Evolutionary conservation across 2,797 vertebrate species (phyloP).

Genomic region (Macroramphosus scolopax): DNA sequence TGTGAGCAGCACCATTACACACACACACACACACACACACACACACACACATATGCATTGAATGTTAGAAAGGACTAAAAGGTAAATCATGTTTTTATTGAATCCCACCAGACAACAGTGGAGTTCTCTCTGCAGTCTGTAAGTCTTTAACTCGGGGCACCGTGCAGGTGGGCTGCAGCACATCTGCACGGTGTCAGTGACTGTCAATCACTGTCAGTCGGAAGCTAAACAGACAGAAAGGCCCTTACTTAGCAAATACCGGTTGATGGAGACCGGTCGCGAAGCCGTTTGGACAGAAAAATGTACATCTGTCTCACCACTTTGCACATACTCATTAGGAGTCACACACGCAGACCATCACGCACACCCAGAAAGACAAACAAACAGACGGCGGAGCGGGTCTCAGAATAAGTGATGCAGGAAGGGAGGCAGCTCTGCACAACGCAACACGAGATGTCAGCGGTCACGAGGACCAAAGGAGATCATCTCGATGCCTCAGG

Average conservation of each 20-base stretch:
- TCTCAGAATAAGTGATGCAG: slow-evolving; percentile 44
- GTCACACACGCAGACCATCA: slow-evolving; percentile 20
- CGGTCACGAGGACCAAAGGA: slow-evolving; percentile 42
- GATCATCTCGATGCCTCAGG: slow-evolving; percentile 47
- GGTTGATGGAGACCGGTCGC: slow-evolving; percentile 18
- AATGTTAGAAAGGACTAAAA: no score
- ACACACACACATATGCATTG: background rate
- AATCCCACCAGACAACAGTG: no score
- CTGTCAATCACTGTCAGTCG: slow-evolving; percentile 25
- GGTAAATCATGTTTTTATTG: no score
- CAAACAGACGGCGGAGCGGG: slow-evolving; percentile 45
- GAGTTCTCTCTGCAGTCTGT: no score
- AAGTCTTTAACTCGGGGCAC: no score
- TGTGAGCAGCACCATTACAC: no score
- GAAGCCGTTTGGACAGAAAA: slow-evolving; percentile 17
- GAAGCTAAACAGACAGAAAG: background rate
- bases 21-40: background rate
- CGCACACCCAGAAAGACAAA: slow-evolving; percentile 65
- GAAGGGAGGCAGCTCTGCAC: slow-evolving; percentile 38
- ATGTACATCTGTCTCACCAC: slow-evolving; percentile 10
- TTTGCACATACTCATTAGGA: slow-evolving; percentile 26
- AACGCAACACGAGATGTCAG: slow-evolving; percentile 55
- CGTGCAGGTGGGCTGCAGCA: background rate
- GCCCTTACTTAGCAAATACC: no score
- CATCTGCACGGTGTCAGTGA: slow-evolving; percentile 5